Evolutionary conservation across 2,888 invertebrate species (phyloP).

Genomic region (Drosophila picticornis): DNA sequence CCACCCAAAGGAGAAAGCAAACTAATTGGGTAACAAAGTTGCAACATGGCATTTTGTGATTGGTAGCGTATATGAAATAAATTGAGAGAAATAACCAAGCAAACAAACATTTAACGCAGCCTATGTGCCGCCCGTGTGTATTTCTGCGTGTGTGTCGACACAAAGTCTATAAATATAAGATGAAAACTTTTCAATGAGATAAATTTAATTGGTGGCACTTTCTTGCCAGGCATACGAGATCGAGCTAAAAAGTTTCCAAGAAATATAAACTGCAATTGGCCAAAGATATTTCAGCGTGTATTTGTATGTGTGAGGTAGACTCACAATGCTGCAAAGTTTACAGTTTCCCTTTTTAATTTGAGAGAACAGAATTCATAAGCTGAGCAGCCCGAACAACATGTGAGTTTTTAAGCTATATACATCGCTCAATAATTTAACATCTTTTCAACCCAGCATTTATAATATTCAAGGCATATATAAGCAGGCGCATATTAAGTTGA

Average conservation of each 20-base stretch:
- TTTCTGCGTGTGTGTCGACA: conserved; percentile 23
- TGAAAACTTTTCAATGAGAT: conserved; percentile 82
- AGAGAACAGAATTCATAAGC: conserved; percentile 57
- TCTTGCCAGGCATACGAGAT: conserved; percentile 72
- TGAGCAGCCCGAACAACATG: conserved; percentile 34
- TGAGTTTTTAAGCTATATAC: neutral
- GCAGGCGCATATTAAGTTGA: neutral
- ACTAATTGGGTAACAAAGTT: conserved; percentile 83
- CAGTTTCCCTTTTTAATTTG: conserved; percentile 75
- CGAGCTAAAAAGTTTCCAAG: conserved; percentile 59
- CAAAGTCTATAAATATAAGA: conserved; percentile 80
- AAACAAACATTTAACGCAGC: conserved; percentile 41
- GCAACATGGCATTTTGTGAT: conserved; percentile 74
- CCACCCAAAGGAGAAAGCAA: conserved; percentile 70
- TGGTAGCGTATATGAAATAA: conserved; percentile 78
- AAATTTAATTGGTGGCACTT: conserved; percentile 83
- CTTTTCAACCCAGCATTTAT: neutral
- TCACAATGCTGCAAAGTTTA: conserved; percentile 57
- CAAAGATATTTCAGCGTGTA: conserved; percentile 48
- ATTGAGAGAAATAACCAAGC: conserved; percentile 67
- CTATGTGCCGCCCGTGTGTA: conserved; percentile 18
- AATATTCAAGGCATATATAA: neutral
- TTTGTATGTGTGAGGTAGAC: conserved; percentile 45
- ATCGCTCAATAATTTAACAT: neutral
- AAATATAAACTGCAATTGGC: conserved; percentile 79